Evolutionary conservation across 2,113 vertebrate species (phyloP).

Genomic region (Limanda limanda): DNA sequence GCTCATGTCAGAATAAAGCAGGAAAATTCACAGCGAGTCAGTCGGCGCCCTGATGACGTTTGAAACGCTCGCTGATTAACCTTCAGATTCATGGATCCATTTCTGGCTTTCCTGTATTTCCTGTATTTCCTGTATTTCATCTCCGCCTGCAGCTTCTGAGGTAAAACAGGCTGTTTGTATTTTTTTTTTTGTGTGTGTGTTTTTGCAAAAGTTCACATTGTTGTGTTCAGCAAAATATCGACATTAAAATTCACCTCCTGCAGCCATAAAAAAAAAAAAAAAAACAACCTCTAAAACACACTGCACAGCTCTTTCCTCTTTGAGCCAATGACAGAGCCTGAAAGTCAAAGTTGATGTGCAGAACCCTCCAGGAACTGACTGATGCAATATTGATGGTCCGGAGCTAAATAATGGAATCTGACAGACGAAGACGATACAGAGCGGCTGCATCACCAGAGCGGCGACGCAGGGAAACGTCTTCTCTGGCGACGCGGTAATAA

Average conservation of each 20-base stretch:
- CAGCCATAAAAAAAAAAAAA: too few species aligned
- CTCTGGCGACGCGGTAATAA: neutral
- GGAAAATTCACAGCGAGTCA: too few species aligned
- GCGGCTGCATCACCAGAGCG: slow-evolving; percentile 3
- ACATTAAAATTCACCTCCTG: neutral
- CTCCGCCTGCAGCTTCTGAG: too few species aligned
- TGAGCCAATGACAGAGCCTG: slow-evolving; percentile 20
- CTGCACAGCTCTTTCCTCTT: neutral
- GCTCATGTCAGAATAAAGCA: too few species aligned
- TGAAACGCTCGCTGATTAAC: neutral
- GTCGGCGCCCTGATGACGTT: too few species aligned
- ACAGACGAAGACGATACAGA: slow-evolving; percentile 44
- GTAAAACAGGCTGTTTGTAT: neutral
- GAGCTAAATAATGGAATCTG: slow-evolving; percentile 69
- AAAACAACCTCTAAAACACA: neutral
- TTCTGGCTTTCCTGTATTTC: too few species aligned
- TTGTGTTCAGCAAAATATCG: neutral
- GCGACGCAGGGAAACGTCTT: neutral
- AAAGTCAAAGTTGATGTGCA: slow-evolving; percentile 41
- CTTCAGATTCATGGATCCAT: neutral
- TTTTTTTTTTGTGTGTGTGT: neutral
- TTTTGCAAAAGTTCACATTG: neutral
- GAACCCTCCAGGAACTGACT: slow-evolving; percentile 38
- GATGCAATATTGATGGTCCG: slow-evolving; percentile 57
- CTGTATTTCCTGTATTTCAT: too few species aligned